Percentiles rank a stretch among this genome's conserved stretches.
These are phyloP conservation scores for Antigone vipio DNA, from an alignment of 2,113 vertebrate species.

Conservation along the genomic window DNA sequence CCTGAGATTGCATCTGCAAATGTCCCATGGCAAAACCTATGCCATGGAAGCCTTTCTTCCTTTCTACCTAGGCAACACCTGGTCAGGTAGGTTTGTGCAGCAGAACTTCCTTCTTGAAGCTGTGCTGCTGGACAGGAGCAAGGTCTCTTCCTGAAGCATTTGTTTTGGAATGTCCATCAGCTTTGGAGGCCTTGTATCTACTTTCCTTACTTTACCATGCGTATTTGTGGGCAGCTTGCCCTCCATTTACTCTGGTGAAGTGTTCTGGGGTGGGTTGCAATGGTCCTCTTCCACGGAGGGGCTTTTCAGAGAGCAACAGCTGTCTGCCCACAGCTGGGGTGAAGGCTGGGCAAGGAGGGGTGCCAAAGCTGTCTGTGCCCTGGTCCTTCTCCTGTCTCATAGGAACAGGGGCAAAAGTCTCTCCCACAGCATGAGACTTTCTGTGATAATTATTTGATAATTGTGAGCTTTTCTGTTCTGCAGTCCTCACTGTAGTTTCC, in stretches of 20 bases:
- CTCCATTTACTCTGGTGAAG: background rate
- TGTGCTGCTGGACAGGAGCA: background rate
- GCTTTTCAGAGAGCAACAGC: background rate
- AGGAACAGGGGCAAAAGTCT: background rate
- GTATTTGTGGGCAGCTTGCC: background rate
- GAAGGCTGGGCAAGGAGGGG: background rate
- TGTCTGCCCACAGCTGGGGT: background rate
- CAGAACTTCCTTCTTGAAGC: background rate
- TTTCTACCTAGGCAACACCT: background rate
- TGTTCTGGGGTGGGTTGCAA: background rate
- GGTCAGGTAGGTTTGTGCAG: background rate
- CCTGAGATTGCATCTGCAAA: background rate
- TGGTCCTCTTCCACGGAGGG: background rate
- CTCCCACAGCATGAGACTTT: background rate
- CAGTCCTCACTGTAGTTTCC: background rate
- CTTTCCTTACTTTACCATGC: background rate
- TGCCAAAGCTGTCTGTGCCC: background rate
- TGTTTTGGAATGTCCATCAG: background rate
- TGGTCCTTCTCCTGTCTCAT: background rate
- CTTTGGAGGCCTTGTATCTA: background rate
- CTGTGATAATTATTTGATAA: background rate
- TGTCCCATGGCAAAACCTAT: background rate
- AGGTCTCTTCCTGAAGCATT: background rate
- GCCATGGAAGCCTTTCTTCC: background rate
- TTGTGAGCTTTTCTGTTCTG: background rate